Base-by-base conservation (phyloP, 2,888 invertebrate genomes). In the Cetonia aurata region DNA sequence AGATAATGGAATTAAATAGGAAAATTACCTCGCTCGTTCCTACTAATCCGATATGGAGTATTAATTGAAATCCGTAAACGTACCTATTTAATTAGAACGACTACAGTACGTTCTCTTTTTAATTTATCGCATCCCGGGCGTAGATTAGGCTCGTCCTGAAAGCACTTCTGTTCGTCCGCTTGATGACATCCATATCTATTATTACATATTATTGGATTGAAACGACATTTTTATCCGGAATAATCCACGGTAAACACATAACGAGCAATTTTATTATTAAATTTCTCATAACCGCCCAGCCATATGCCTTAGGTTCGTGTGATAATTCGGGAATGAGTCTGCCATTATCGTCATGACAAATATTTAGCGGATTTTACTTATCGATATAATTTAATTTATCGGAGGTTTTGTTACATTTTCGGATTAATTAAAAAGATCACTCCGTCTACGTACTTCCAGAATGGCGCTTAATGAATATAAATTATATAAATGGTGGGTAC, bases 221-320 rank as follows among this genome's bases (percentile, higher is more conserved):
- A 65, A 65, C 62, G 62, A 50, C 50, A 50, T 62, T 62, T 62
- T 62, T 62, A 62, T 62, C 62, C 62, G 33, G 10, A 69, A 66
- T 71, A 71, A 71, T 71, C 71, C 57, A 57, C 59, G 17, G 71
- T 44, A 71, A 67, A 71, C 71, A 71, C 71, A 74, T 70, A 73
- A 72, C 69, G 69, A 74, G 72, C 73, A 73, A 71, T 67, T 75
- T 74, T 75, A 73, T 74, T 75, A 75, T 75, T 75, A 72, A 74
- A 75, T 74, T 75, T 75, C 73, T 74, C 72, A 74, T 72, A 71
- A 71, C 71, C 57, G 70, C 70, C 44, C 57, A 57, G 62, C 75
- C 75, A 75, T 74, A 75, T 74, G 74, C 73, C 68, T 73, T 71
- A 71, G 71, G 72, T 75, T 65, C 25, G 52, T 12, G 19, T 73